A percentile compares a stretch with the other conserved stretches of the same genome.
Conservation (phyloP, 2,113 vertebrate species). For the Cheilinus undulatus region DNA sequence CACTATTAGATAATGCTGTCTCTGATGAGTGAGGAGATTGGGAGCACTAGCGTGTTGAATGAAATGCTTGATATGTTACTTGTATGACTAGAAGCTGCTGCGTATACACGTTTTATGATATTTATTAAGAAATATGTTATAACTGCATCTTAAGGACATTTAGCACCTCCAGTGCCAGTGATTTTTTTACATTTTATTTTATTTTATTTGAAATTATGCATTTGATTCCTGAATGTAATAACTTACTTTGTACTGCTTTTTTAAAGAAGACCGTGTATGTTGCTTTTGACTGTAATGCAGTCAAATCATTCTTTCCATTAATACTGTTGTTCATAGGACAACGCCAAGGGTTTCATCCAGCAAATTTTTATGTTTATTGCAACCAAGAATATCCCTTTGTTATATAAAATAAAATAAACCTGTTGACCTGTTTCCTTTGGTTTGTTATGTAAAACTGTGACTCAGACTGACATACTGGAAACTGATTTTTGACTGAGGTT, state of each 20-base stretch:
- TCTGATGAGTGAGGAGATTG: slow-evolving; percentile 33
- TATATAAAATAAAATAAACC: slow-evolving; percentile 12
- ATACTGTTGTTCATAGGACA: slow-evolving; percentile 15
- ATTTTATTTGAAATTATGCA: slow-evolving; percentile 3
- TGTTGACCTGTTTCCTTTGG: background rate
- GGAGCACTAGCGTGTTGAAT: background rate
- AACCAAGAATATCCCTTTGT: background rate
- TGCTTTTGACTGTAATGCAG: slow-evolving; percentile 23
- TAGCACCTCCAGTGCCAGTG: slow-evolving; percentile 50
- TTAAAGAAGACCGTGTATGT: background rate
- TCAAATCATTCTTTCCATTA: slow-evolving; percentile 2
- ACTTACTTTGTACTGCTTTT: slow-evolving; percentile 1
- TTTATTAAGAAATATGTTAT: slow-evolving; percentile 26
- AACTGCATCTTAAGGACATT: slow-evolving; percentile 16
- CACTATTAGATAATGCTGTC: slow-evolving; percentile 23
- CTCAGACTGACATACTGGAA: background rate
- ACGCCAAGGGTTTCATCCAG: slow-evolving; percentile 11
- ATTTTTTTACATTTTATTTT: slow-evolving; percentile 17
- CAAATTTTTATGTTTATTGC: slow-evolving; percentile 12
- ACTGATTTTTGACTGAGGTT: too few species aligned
- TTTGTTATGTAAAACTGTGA: background rate
- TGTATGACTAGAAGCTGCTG: slow-evolving; percentile 24
- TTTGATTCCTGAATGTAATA: slow-evolving; percentile 30
- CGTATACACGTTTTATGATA: slow-evolving; percentile 19
- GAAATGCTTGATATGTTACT: slow-evolving; percentile 19